Base-by-base conservation (phyloP, 2,113 vertebrate genomes). In the Coturnix japonica region DNA sequence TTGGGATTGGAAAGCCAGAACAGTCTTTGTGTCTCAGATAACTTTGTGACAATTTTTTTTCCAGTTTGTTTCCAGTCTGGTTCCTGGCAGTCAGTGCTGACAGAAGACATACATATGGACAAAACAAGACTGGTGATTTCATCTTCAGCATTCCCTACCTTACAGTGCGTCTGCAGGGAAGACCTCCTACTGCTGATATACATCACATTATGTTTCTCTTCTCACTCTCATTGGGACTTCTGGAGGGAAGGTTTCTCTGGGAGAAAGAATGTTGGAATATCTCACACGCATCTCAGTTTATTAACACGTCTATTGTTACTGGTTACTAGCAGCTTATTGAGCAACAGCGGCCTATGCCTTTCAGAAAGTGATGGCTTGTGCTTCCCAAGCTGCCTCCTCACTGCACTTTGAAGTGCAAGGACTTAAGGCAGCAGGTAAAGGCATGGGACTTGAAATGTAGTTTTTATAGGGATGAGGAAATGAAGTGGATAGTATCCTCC, bases 131-230 rank as follows among this genome's bases (percentile, higher is more conserved):
- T 44, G 41, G 31, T 51, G 51, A 44, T 18, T 67, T 56, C 37
- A 22, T 26, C 67, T 79, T 13, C n/a, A 46, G 16, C 17, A 16
- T n/a, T 69, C 28, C 13, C 41, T 79, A 23, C 41, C n/a, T 30
- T 17, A 46, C 7, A 1, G 5, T 3, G 26, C 4, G 0, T 33
- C 41, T 54, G 2, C 2, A 23, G 25, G 39, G 33, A 47, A 30
- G 17, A 5, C 39, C 37, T 70, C 7, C 31, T 43, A 4, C 57
- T 33, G 31, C 44, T 65, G 65, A 43, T 7, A 5, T 2, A 4
- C 18, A 57, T 43, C 53, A 10, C 7, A 1, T 39, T 3, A 7
- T 18, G 25, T 23, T 8, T 21, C 56, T 31, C 20, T 19, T 13
- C 41, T 25, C 13, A 16, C 74, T 41, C 41, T 16, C 35, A 28